phyloP scores from a whole-genome alignment of 2,888 invertebrate species.

The Apodemia zela region DNA sequence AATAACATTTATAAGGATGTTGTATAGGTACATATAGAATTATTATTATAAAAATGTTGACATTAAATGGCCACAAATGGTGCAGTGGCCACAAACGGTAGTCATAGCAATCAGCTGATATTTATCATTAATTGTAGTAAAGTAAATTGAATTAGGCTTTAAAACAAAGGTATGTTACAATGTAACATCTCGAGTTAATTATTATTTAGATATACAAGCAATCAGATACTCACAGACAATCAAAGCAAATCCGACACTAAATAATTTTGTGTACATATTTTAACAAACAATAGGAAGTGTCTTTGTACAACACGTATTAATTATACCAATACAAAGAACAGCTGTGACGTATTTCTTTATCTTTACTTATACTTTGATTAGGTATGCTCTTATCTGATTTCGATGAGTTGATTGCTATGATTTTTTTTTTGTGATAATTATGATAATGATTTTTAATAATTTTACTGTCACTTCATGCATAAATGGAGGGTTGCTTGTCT shows the following conservation, averaged over 20 bases:
- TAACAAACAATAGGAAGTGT: neutral
- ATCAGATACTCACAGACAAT: neutral
- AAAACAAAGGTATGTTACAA: too few relatives aligned
- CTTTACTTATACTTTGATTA: conserved; percentile 23
- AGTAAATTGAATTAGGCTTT: too few relatives aligned
- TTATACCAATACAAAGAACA: conserved; percentile 19
- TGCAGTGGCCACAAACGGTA: too few relatives aligned
- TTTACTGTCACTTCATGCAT: too few relatives aligned
- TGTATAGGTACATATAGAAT: too few relatives aligned
- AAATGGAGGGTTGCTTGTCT: too few relatives aligned
- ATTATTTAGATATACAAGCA: neutral
- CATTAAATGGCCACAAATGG: too few relatives aligned
- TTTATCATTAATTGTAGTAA: too few relatives aligned
- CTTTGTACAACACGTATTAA: neutral
- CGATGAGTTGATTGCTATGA: conserved; percentile 45
- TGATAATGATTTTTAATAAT: neutral
- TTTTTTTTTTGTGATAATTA: conserved; percentile 39
- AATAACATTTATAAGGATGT: too few relatives aligned
- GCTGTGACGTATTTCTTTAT: conserved; percentile 21
- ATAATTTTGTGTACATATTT: neutral
- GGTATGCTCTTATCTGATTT: conserved; percentile 32
- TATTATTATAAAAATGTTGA: too few relatives aligned
- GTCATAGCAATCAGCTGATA: too few relatives aligned
- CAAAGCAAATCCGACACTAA: neutral
- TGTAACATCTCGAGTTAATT: neutral